Evolutionary conservation across 2,888 invertebrate genomes (phyloP).

Genomic region (Drosophila limbata): DNA sequence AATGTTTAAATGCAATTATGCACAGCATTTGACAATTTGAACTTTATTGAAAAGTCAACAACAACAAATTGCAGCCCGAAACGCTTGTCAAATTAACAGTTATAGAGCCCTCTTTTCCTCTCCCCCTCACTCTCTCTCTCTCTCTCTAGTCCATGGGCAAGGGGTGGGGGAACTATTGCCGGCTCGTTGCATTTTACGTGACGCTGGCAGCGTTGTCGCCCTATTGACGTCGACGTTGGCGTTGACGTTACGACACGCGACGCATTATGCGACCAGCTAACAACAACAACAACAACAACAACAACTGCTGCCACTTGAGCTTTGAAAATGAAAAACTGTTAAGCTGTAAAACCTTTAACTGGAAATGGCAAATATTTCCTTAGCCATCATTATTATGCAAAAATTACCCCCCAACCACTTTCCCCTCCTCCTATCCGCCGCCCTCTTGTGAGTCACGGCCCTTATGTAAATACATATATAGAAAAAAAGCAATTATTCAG

Average conservation of each 20-base stretch:
- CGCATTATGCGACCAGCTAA: slow-evolving; percentile 65
- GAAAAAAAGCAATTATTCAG: slow-evolving; percentile 52
- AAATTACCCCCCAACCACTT: neutral
- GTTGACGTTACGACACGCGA: slow-evolving; percentile 72
- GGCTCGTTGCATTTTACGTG: slow-evolving; percentile 64
- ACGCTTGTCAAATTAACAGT: slow-evolving; percentile 39
- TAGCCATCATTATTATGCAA: slow-evolving; percentile 53
- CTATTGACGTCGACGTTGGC: slow-evolving; percentile 11
- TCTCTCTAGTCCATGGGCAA: neutral
- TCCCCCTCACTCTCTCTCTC: neutral
- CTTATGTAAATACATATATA: slow-evolving; percentile 39
- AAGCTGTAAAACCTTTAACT: slow-evolving; percentile 60
- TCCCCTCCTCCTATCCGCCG: neutral
- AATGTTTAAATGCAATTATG: slow-evolving; percentile 5
- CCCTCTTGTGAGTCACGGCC: slow-evolving; percentile 22
- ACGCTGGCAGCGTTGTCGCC: slow-evolving; percentile 43
- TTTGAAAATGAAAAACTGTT: slow-evolving; percentile 46
- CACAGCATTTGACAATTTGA: slow-evolving; percentile 19
- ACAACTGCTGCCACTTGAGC: slow-evolving; percentile 19
- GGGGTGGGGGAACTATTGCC: slow-evolving; percentile 30
- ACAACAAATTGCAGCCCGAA: slow-evolving; percentile 39
- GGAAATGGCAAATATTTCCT: slow-evolving; percentile 59
- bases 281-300: slow-evolving; percentile 29
- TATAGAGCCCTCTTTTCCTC: neutral
- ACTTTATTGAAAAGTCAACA: slow-evolving; percentile 36